Evolutionary conservation across 2,888 invertebrate genomes (phyloP), one percentile per base, ranked within the genome.

Genomic region (Pristionchus japonicus): DNA sequence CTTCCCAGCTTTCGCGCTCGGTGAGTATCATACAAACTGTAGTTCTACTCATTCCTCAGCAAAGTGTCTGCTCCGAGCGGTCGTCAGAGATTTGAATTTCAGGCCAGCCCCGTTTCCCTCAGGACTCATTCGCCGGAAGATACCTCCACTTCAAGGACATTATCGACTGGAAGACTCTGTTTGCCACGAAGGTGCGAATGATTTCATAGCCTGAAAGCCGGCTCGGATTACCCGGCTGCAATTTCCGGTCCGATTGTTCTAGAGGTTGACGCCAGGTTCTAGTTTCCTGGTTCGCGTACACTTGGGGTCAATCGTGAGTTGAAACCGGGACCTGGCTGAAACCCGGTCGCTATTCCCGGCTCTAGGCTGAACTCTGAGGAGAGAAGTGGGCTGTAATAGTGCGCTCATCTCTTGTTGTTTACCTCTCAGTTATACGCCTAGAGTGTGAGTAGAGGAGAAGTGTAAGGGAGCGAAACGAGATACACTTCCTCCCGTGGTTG

Each of bases 101-200:
- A n/a, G n/a, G n/a, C n/a, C 82, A 91, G 86, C 92, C 93, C 3
- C 89, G 93, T 23, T 93, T 92, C 86, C 93, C 93, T 9, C 92
- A 92, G 88, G 93, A 93, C 49, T 94, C 95, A 27, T 95, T 95
- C 91, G 89, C 91, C 84, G 95, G 95, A 31, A 90, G 95, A 86
- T 93, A 95, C 88, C 91, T 95, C 23, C 95, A 95, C 89, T 95
- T 95, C 88, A 88, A 95, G 67, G 95, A 95, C 91, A 94, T 95
- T 27, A 95, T 95, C 90, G 95, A 95, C 92, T 95, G 95, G 31
- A 91, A 95, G 83, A 95, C 95, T 0, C 92, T 95, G 23, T 94
- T 95, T 61, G 94, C 95, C 43, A 93, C 95, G 34, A 90, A 95
- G 91, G 95, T 95, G 89, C 90, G 92, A n/a, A n/a, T 88, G 84